phyloP scores from a whole-genome alignment of 2,113 vertebrate species.

The Chrysemys picta region DNA sequence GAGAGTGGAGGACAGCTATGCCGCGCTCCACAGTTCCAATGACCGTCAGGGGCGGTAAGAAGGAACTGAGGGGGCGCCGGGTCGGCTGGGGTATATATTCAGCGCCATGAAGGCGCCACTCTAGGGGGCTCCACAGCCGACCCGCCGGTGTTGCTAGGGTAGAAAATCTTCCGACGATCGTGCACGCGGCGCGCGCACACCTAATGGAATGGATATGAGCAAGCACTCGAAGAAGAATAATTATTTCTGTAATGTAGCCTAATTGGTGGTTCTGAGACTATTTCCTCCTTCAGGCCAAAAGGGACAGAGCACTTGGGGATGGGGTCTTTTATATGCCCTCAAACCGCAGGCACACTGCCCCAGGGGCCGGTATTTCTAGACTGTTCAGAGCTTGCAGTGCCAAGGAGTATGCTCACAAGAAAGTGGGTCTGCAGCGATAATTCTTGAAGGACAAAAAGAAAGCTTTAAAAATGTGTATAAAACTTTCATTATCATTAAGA shows the following conservation, averaged over 20 bases:
- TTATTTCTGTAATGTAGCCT: neutral
- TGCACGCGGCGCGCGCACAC: no score
- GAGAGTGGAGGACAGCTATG: no score
- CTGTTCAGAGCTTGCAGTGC: neutral
- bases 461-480: neutral
- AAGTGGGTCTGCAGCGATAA: neutral
- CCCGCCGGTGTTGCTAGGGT: no score
- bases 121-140: no score
- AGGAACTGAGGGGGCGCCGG: no score
- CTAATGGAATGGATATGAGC: no score
- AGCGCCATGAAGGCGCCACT: no score
- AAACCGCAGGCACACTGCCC: neutral
- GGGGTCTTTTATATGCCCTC: neutral
- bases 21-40: no score
- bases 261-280: neutral
- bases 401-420: neutral
- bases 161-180: no score
- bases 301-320: neutral
- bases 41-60: no score
- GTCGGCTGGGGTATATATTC: no score
- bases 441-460: neutral
- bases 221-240: no score
- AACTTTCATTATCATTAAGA: neutral
- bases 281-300: neutral
- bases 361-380: neutral